Conservation (phyloP, 1,140 invertebrate genomes). For the Drosophila virilis region DNA sequence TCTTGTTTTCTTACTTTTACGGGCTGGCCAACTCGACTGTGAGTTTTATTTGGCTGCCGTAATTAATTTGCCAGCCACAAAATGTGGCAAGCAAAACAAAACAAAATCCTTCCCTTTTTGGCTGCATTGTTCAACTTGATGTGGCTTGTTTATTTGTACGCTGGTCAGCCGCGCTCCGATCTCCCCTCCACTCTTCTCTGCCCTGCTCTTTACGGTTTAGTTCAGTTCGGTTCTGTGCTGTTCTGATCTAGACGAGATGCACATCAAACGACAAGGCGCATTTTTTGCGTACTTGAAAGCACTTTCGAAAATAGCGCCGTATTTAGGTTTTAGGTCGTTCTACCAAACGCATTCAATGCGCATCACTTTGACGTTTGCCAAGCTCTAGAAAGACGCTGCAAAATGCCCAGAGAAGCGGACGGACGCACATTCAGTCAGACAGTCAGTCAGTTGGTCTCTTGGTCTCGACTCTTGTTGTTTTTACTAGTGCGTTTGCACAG, state of each 20-base stretch:
- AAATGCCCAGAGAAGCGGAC: constrained; percentile 34
- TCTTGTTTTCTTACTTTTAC: constrained; percentile 26
- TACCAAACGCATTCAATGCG: constrained; percentile 60
- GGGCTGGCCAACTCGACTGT: constrained; percentile 13
- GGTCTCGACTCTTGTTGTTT: constrained; percentile 15
- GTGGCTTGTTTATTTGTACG: constrained; percentile 56
- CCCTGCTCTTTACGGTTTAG: neutral
- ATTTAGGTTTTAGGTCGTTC: constrained; percentile 69
- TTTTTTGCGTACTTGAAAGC: constrained; percentile 59
- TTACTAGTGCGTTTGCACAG: constrained; percentile 17
- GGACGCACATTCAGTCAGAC: constrained; percentile 4
- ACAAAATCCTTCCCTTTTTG: constrained; percentile 43
- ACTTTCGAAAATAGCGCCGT: constrained; percentile 62
- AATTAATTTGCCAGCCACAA: constrained; percentile 72
- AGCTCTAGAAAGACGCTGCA: constrained; percentile 40
- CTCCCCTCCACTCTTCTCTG: neutral
- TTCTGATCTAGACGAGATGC: constrained; percentile 25
- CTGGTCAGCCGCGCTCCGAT: constrained; percentile 29
- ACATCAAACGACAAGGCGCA: constrained; percentile 56
- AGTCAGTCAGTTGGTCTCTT: constrained; percentile 36
- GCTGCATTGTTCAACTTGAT: constrained; percentile 48
- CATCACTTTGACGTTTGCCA: constrained; percentile 65
- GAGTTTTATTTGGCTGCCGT: constrained; percentile 47
- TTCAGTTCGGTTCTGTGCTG: constrained; percentile 3
- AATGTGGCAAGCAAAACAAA: constrained; percentile 17